A percentile compares a stretch with the other conserved stretches of the same genome.
Evolutionary conservation across 2,113 vertebrate genomes (phyloP).

Genomic region (Microtus pennsylvanicus): DNA sequence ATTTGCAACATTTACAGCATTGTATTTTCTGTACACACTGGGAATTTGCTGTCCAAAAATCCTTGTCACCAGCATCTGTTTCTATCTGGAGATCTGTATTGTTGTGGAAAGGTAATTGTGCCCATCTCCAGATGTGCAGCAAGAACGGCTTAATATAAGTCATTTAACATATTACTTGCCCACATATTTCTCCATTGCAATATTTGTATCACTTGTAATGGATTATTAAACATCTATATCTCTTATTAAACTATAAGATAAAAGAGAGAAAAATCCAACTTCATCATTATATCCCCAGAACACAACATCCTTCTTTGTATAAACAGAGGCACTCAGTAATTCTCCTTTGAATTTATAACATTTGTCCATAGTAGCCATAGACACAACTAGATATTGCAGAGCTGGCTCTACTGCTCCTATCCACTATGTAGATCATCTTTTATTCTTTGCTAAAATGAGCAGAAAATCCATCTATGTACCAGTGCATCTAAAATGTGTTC

Average conservation of each 20-base stretch:
- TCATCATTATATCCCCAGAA: neutral
- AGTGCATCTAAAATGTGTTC: neutral
- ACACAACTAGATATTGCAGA: constrained; percentile 21
- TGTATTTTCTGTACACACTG: neutral
- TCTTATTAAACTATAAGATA: constrained; percentile 8
- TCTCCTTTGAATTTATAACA: constrained; percentile 6
- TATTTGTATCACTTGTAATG: neutral
- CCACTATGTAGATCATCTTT: neutral
- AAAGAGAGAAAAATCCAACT: neutral
- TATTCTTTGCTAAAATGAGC: neutral
- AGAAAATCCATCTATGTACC: neutral
- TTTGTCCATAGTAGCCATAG: neutral
- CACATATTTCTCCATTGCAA: constrained; percentile 38
- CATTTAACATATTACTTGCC: neutral
- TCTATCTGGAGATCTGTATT: neutral
- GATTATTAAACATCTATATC: neutral
- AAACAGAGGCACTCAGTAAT: neutral
- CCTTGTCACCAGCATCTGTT: constrained; percentile 8
- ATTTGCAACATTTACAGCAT: neutral
- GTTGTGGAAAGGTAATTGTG: neutral
- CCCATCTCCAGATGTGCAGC: neutral
- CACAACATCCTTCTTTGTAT: neutral
- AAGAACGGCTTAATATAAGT: constrained; percentile 9
- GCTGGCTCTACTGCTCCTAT: neutral
- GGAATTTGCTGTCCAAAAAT: neutral